Base-by-base conservation (phyloP, 2,888 invertebrate species). In the Cheilosia vernalis region DNA sequence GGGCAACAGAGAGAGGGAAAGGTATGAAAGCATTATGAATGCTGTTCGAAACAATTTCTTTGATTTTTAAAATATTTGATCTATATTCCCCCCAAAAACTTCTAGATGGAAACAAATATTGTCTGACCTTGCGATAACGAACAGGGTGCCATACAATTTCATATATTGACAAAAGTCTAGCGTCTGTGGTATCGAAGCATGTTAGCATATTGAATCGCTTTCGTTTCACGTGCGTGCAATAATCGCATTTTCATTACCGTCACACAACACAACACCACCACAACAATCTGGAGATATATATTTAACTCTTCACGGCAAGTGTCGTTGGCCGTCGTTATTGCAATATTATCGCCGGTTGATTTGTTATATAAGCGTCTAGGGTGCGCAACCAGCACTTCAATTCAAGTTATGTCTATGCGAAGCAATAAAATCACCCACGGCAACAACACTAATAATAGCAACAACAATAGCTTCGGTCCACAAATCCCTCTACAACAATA, bases 401-500 rank as follows among this genome's bases (percentile, higher is more conserved):
- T 44, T 1, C 40, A 30, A 87, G 88, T 88, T 55, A 91, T 92
- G 92, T 91, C 92, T 87, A 89, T 92, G 90, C 90, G 91, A 67
- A 91, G 90, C 88, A 91, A 91, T 89, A 91, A 90, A 89, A 89
- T 89, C 87, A 90, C 88, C 74, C 74, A 89, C 77, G 87, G 51
- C 73, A 88, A 69, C 69, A 88, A 78, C 73, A 87, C 61, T 61
- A 80, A 89, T 89, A 89, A 63, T 89, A 90, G 51, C 56, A 89
- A 87, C 87, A 91, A 87, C 87, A 91, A 87, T 67, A 89, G 82
- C 88, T 66, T 67, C 17, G 73, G 51, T 21, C 66, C 76, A 0
- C 85, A 85, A 72, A 72, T 77, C 42, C 81, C 82, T n/a, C 69
- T 72, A n/a, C 69, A 80, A 47, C 84, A 78, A 74, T 86, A 82